Base-by-base conservation (phyloP, 2,888 invertebrate genomes). In the Ceramica pisi region DNA sequence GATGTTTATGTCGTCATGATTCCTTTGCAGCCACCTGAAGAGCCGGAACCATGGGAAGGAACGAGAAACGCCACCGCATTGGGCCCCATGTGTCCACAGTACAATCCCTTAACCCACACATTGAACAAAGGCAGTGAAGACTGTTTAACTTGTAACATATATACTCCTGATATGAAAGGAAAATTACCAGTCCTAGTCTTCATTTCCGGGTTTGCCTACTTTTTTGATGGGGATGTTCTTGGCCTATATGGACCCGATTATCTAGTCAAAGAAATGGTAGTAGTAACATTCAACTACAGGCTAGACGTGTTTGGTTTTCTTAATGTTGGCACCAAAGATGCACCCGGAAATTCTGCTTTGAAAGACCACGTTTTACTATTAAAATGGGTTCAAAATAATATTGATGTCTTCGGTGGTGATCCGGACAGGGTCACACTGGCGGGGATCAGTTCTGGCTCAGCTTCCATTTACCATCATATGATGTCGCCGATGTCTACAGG, bases 331-430 rank as follows among this genome's bases (percentile, higher is more conserved):
- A 96, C 96, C 12, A 82, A 87, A 57, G 96, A 95, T 65, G 96
- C 96, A 0, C 96, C 97, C 0, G 97, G 97, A 1, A 97, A 97
- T 86, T 96, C 96, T 74, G 97, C 96, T 0, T 80, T 97, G 19
- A 97, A 96, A 74, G 92, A 92, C 55, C 92, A 92, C 83, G 88
- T 90, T 0, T 83, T 83, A 16, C 90, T 90, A 48, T 53, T 92
- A 21, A 87, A 83, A 67, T 92, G 92, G 92, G 88, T 92, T 0
- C 78, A 88, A 44, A 73, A 87, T 23, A 92, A 92, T 60, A 92
- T 92, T 9, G 23, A 21, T 0, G 73, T 81, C 0, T 92, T 92
- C 63, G 92, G 92, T 23, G 92, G 92, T 5, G 86, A 92, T 70
- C 86, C 90, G 0, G 67, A 82, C 12, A 85, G 88, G 59, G 85